Evolutionary conservation across 2,113 vertebrate species (phyloP), one percentile per base, ranked within the genome.

Genomic region (Eudyptes chrysolophus): DNA sequence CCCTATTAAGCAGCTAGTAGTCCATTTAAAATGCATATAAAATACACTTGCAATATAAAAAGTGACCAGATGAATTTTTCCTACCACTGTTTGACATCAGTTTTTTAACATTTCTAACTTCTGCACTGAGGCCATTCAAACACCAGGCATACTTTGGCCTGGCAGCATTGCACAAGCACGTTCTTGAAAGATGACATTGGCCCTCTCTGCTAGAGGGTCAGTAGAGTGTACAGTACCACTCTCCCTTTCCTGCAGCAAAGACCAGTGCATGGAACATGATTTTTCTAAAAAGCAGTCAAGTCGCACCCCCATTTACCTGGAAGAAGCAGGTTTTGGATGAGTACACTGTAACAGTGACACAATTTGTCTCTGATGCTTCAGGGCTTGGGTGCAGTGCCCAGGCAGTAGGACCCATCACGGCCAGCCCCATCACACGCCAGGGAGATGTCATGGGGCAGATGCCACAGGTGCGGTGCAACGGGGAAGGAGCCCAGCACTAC

Each of bases 91-190:
- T 84, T 81, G 57, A 86, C 62, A 64, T n/a, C 7, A 27, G 3
- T 24, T 32, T 44, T 87, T 83, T 34, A 90, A 60, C 17, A 32
- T 26, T 68, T 60, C 34, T 69, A 55, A 20, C 38, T 78, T 75
- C 52, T 52, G 4, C 22, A 27, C 71, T 44, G 38, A 64, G 25
- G 11, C 16, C 3, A 24, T 52, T 84, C 4, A 3, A 76, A 38
- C 4, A 65, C 7, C 8, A 32, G 40, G 5, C 19, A 62, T n/a
- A 13, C 25, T 84, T 95, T 84, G 81, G 38, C 13, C 24, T 87
- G 36, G 18, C 18, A 92, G 13, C 29, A 32, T 16, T 79, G 26
- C 25, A 42, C 0, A 3, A 65, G 25, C 3, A 20, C 0, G 0
- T 55, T 26, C 38, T 29, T 94, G 12, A 34, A 87, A 87, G 61